Conservation (phyloP, 2,888 invertebrate species). For the Tetranychus truncatus region DNA sequence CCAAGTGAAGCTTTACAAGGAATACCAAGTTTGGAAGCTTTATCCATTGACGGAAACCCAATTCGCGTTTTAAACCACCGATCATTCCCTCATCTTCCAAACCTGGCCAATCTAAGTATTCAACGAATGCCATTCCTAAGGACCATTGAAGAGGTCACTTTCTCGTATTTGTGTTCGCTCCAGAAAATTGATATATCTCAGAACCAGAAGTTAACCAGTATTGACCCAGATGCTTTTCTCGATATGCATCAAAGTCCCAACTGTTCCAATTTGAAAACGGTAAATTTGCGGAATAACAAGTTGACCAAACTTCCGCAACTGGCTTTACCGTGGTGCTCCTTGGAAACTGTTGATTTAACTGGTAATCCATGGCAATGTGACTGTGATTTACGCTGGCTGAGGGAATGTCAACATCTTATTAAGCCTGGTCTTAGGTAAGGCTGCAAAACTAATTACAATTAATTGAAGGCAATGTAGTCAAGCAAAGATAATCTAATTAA, state of each 20-base stretch:
- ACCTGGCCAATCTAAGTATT: not conserved
- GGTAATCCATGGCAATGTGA: constrained; percentile 19
- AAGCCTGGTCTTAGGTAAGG: not conserved
- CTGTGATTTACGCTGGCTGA: constrained; percentile 16
- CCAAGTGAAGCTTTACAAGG: not conserved
- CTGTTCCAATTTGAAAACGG: not conserved
- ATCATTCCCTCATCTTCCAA: not conserved
- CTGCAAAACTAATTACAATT: not conserved
- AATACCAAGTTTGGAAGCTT: not conserved
- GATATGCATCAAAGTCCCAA: not conserved
- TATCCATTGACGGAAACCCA: not conserved
- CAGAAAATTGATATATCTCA: not conserved
- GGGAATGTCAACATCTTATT: not conserved
- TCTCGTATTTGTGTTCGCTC: not conserved
- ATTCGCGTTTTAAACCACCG: not conserved
- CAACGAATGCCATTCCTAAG: not conserved
- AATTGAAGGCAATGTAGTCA: not conserved
- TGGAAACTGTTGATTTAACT: constrained; percentile 11
- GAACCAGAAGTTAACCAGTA: not conserved
- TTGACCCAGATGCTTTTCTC: not conserved
- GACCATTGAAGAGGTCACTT: not conserved
- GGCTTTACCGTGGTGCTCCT: constrained; percentile 11
- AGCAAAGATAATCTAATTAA: not conserved
- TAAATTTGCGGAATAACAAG: constrained; percentile 10
- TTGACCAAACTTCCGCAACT: constrained; percentile 4